phyloP scores from a whole-genome alignment of 2,888 invertebrate genomes.

The Xanthorhoe designata region DNA sequence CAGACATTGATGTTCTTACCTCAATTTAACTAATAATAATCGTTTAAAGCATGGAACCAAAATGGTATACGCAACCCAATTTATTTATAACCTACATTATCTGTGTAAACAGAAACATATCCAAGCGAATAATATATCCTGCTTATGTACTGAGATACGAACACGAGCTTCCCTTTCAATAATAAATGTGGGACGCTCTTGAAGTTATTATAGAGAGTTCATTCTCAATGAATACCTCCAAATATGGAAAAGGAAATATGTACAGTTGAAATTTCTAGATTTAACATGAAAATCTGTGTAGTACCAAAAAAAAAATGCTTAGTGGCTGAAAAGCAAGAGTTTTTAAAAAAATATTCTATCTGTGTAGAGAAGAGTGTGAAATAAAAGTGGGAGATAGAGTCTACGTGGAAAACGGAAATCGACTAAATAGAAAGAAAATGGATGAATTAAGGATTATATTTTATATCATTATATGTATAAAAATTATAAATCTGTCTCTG shows the following conservation, averaged over 20 bases:
- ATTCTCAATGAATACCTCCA: conserved; percentile 13
- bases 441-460: no score
- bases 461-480: no score
- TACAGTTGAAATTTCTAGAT: conserved; percentile 3
- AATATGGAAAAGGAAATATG: conserved; percentile 20
- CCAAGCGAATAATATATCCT: conserved; percentile 9
- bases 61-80: neutral
- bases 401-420: no score
- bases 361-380: no score
- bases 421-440: no score
- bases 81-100: conserved; percentile 7
- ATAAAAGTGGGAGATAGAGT: no score
- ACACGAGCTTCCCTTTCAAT: conserved; percentile 15
- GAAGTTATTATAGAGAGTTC: conserved; percentile 24
- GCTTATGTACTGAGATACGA: conserved; percentile 8
- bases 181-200: conserved; percentile 26
- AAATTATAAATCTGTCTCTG: no score
- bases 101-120: conserved; percentile 6
- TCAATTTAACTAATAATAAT: neutral
- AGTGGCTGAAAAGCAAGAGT: no score
- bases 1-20: no score
- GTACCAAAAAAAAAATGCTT: no score
- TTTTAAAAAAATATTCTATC: no score
- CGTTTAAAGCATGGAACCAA: neutral
- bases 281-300: no score